phyloP scores from a whole-genome alignment of 2,888 invertebrate species.

The Cerceris ruficornis region DNA sequence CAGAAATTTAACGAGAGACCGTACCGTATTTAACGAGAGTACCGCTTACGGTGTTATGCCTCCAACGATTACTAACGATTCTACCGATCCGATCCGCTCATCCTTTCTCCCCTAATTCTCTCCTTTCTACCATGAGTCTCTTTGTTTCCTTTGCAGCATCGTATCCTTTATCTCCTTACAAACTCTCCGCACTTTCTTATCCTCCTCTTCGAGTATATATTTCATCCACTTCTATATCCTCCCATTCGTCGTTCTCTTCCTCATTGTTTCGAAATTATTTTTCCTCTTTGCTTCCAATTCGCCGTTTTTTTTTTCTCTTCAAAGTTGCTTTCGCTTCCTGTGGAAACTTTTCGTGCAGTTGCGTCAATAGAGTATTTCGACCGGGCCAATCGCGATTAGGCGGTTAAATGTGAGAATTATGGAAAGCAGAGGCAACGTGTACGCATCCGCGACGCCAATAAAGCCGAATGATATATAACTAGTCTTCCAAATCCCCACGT shows the following conservation, averaged over 20 bases:
- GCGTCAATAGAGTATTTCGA: slow-evolving; percentile 59
- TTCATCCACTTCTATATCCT: not conserved
- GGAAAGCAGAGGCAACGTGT: slow-evolving; percentile 68
- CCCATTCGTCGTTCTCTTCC: not conserved
- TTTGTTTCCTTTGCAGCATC: not conserved
- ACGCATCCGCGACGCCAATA: slow-evolving; percentile 50
- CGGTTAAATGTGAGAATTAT: slow-evolving; percentile 75
- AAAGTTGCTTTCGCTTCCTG: slow-evolving; percentile 47
- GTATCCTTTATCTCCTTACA: not conserved
- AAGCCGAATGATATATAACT: slow-evolving; percentile 52
- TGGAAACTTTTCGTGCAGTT: slow-evolving; percentile 67
- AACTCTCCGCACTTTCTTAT: no score
- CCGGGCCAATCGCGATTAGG: slow-evolving; percentile 65
- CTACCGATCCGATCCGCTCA: slow-evolving; percentile 36
- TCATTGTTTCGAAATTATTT: slow-evolving; percentile 9
- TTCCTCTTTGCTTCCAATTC: slow-evolving; percentile 13
- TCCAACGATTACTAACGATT: slow-evolving; percentile 45
- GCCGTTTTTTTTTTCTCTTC: slow-evolving; percentile 18
- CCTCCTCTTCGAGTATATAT: no score
- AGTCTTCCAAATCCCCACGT: slow-evolving; percentile 31
- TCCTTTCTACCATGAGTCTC: not conserved
- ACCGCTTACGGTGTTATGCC: slow-evolving; percentile 16
- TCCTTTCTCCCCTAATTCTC: slow-evolving; percentile 1
- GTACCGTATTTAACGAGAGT: slow-evolving; percentile 36
- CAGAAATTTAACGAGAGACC: slow-evolving; percentile 45